Conservation (phyloP, 1,140 invertebrate species). For the Atta cephalotes region DNA sequence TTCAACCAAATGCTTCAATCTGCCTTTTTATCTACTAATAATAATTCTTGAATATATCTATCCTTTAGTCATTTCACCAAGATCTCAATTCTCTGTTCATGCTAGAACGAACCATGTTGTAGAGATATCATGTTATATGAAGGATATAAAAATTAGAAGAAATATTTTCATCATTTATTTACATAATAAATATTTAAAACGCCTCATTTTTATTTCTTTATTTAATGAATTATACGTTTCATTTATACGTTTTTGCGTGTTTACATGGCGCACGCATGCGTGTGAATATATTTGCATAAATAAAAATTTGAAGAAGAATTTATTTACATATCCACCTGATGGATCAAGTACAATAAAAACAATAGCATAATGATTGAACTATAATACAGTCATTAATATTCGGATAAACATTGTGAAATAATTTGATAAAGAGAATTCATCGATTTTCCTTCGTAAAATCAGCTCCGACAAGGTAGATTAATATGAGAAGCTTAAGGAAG, state of each 20-base stretch:
- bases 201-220: neutral
- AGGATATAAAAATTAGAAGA: too few species aligned
- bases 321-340: neutral
- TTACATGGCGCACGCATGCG: too few species aligned
- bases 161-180: neutral
- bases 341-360: neutral
- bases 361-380: neutral
- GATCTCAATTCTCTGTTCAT: too few species aligned
- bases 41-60: too few species aligned
- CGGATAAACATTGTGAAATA: slow-evolving; percentile 20
- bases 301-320: neutral
- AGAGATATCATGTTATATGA: too few species aligned
- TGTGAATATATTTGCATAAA: neutral
- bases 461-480: slow-evolving; percentile 37
- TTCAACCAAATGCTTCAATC: too few species aligned
- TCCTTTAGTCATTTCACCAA: too few species aligned
- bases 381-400: slow-evolving; percentile 9
- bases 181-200: neutral
- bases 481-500: slow-evolving; percentile 48
- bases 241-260: neutral
- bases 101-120: too few species aligned
- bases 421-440: slow-evolving; percentile 38
- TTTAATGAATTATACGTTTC: neutral
- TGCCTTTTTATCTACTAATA: too few species aligned
- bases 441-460: slow-evolving; percentile 42